phyloP scores from a whole-genome alignment of 1,140 invertebrate species.

The Phymorhynchus buccinoides region DNA sequence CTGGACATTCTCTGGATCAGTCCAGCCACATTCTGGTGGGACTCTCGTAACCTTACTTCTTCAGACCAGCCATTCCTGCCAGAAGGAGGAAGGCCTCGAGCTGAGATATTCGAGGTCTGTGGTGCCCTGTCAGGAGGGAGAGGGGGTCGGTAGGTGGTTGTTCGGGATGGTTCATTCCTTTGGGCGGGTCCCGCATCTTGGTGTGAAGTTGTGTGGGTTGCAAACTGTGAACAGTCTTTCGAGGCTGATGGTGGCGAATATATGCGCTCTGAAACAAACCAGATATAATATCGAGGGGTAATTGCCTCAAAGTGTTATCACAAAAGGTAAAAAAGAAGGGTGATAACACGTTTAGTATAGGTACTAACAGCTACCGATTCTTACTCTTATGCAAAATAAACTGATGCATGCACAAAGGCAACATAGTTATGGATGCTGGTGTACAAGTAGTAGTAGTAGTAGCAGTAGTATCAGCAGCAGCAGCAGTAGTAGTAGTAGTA shows the following conservation, averaged over 20 bases:
- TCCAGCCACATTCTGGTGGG: not conserved
- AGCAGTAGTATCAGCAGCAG: not conserved
- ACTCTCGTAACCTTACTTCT: not conserved
- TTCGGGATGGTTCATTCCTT: not conserved
- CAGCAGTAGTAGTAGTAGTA: not conserved
- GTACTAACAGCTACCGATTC: no score
- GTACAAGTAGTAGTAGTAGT: no score
- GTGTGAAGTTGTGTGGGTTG: not conserved
- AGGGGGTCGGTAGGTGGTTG: not conserved
- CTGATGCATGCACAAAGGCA: no score
- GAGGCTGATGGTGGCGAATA: not conserved
- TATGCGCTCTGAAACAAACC: not conserved
- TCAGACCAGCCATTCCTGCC: not conserved
- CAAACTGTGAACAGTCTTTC: not conserved
- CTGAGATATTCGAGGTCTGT: not conserved
- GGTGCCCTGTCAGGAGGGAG: not conserved
- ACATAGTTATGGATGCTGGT: no score
- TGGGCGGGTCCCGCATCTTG: not conserved
- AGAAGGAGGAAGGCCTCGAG: not conserved
- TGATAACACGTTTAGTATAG: no score
- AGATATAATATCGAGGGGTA: no score
- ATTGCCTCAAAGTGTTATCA: no score
- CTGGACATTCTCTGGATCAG: not conserved
- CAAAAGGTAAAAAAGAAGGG: no score
- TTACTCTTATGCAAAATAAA: no score